Evolutionary conservation across 2,888 invertebrate genomes (phyloP).

Genomic region (Cosmorhoe ocellata): DNA sequence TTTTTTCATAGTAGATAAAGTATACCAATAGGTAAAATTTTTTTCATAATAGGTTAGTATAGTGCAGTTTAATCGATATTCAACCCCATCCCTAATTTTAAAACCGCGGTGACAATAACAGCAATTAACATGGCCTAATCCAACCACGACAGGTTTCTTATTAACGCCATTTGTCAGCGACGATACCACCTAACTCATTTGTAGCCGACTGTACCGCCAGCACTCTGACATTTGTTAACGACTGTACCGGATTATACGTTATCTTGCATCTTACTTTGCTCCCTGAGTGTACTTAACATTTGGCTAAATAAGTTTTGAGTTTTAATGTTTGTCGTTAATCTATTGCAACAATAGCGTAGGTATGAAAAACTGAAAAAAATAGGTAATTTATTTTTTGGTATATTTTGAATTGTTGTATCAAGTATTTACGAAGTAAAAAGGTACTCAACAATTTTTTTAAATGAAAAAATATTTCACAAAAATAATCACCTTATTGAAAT

Average conservation of each 20-base stretch:
- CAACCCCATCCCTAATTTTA: slow-evolving; percentile 36
- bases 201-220: slow-evolving; percentile 18
- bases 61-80: slow-evolving; percentile 5
- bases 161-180: slow-evolving; percentile 76
- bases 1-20: no score
- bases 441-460: no score
- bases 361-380: background rate
- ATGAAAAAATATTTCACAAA: no score
- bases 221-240: slow-evolving; percentile 23
- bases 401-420: no score
- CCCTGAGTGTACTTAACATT: background rate
- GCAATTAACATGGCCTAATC: slow-evolving; percentile 75
- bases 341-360: background rate
- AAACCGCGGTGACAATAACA: slow-evolving; percentile 52
- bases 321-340: background rate
- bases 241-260: slow-evolving; percentile 18
- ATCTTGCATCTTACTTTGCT: slow-evolving; percentile 18
- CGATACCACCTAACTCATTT: slow-evolving; percentile 42
- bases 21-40: no score
- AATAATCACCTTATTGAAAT: no score
- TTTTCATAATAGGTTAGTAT: no score
- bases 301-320: slow-evolving; percentile 1
- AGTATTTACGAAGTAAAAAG: no score
- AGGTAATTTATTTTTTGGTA: no score
- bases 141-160: slow-evolving; percentile 79